Percentiles rank a stretch among this genome's conserved stretches.
Conservation (phyloP, 1,140 invertebrate genomes). For the Anoplolepis gracilipes region DNA sequence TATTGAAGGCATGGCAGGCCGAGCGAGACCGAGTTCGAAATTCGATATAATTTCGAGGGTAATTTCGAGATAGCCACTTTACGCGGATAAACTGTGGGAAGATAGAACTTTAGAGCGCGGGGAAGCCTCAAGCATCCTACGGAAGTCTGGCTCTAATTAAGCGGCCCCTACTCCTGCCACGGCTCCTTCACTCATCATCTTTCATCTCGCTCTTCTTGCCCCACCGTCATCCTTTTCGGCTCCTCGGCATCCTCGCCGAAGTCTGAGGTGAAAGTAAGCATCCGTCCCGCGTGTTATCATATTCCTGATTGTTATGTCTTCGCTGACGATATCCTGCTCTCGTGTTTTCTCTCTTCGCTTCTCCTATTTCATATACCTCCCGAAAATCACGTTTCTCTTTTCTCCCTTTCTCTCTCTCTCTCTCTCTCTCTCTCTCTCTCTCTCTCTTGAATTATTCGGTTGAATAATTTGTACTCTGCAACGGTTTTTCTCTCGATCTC, state of each 20-base stretch:
- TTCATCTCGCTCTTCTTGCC: slow-evolving; percentile 80
- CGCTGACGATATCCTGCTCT: slow-evolving; percentile 71
- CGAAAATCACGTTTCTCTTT: slow-evolving; percentile 29
- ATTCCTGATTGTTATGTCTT: slow-evolving; percentile 85
- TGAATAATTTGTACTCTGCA: slow-evolving; percentile 67
- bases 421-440: slow-evolving; percentile 19
- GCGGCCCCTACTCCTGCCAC: slow-evolving; percentile 78
- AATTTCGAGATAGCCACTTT: slow-evolving; percentile 84
- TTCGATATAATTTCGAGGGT: slow-evolving; percentile 80
- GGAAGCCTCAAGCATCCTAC: slow-evolving; percentile 85
- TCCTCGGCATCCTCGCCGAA: slow-evolving; percentile 72
- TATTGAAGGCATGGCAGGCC: neutral
- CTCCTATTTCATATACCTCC: slow-evolving; percentile 30
- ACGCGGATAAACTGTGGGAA: slow-evolving; percentile 83
- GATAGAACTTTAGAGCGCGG: slow-evolving; percentile 81
- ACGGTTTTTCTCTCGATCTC: slow-evolving; percentile 57
- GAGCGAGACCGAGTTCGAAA: slow-evolving; percentile 64
- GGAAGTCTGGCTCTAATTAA: slow-evolving; percentile 86
- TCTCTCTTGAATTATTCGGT: slow-evolving; percentile 39
- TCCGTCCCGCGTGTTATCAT: slow-evolving; percentile 82
- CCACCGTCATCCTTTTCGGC: slow-evolving; percentile 63
- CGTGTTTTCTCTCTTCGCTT: slow-evolving; percentile 46
- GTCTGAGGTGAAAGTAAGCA: slow-evolving; percentile 80
- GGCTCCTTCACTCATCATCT: slow-evolving; percentile 85
- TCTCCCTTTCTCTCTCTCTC: slow-evolving; percentile 31